Base-by-base conservation (phyloP, 2,113 vertebrate species). In the Coptodon rendalli region DNA sequence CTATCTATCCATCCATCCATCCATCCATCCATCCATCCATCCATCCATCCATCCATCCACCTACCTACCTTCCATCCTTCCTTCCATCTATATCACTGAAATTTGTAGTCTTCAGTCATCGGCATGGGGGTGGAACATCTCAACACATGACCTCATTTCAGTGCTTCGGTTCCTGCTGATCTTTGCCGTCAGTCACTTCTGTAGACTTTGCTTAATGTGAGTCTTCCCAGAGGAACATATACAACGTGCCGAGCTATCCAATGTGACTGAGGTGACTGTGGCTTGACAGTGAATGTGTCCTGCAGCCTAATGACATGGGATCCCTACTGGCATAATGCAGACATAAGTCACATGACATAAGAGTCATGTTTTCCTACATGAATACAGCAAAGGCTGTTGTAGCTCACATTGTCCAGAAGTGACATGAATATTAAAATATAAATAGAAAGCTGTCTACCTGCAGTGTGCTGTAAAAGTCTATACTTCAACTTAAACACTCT, bases 101-200 rank as follows among this genome's bases (percentile, higher is more conserved):
- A 38, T 53, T 40, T n/a, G 36, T 80, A 52, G 87, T 73, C 88
- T 81, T 91, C 68, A 89, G 10, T 91, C 59, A 82, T 92, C 80
- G 79, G 84, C 71, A 12, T 9, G 52, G 2, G 36, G 17, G 31
- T 45, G 14, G 31, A 86, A 17, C n/a, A 17, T 50, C 80, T 52
- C 40, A 66, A 85, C 87, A 87, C 57, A 48, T 68, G 85, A 14
- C 80, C 52, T 81, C 59, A 80, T 81, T 83, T 87, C 48, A 73
- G 85, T 24, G 84, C 91, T 82, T 52, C 9, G 16, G 73, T 73
- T 85, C 84, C 50, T 31, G 10, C 81, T 87, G 29, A 85, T 85
- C 54, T 87, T 76, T 19, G 80, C 86, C 86, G 45, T 81, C 43
- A 85, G 84, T 86, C 84, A 31, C 81, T 80, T 68, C 73, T 84